Evolutionary conservation across 2,888 invertebrate genomes (phyloP), one percentile per base, ranked within the genome.

Genomic region (Aquatica leii): DNA sequence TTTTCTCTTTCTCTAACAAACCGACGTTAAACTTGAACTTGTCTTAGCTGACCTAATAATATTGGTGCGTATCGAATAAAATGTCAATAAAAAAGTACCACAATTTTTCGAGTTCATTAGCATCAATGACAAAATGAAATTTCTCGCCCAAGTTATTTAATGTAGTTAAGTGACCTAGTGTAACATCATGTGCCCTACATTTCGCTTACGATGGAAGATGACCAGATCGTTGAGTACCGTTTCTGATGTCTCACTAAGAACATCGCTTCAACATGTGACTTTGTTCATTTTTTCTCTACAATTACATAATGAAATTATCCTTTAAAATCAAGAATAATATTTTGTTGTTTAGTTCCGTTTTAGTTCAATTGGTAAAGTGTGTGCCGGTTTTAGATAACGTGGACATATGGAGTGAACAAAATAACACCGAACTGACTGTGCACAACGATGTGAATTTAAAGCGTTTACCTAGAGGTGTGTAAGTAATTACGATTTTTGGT

Each of bases 391-490:
- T 69, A 12, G 50, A 46, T 6, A 66, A 65, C 56, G 66, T 69
- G 21, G 76, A 76, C 70, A 75, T 77, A 51, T 77, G 76, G 77
- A 64, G 66, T 11, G 75, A 71, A 51, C 54, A 21, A 5, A 21
- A 35, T 1, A 31, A 40, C 6, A 51, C 15, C 21, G 53, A 59
- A 9, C 31, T 49, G 11, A 46, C 14, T 51, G 14, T 31, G 17
- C 17, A 54, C 15, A 31, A 50, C 40, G 8, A 31, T 34, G 43
- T 31, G 5, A 60, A 59, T 12, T 54, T 63, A 18, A 61, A 68
- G 12, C 66, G 74, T 64, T 56, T 73, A 21, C 69, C 76, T n/a
- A 72, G 74, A 71, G 76, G 76, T 74, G 62, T 65, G 70, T 67
- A 59, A 55, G 55, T 62, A 58, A 21, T 40, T 11, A n/a, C 17